Evolutionary conservation across 2,797 vertebrate species (phyloP).

Genomic region (Siniperca undulata): DNA sequence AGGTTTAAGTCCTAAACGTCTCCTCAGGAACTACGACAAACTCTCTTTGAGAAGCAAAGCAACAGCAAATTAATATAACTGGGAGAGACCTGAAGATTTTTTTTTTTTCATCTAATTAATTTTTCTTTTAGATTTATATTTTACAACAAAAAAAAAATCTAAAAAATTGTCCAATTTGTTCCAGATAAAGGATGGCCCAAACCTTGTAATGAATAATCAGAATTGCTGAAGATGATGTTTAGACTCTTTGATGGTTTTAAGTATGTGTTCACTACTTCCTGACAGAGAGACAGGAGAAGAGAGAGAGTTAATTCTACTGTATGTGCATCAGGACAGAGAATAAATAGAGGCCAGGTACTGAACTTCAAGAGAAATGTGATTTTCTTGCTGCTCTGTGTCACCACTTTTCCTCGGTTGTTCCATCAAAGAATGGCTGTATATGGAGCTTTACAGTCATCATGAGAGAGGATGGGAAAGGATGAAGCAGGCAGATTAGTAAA

Average conservation of each 20-base stretch:
- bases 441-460: neutral
- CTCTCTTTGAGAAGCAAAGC: neutral
- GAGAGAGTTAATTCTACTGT: neutral
- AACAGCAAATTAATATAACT: neutral
- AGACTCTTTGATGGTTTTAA: neutral
- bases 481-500: conserved; percentile 37
- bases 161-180: neutral
- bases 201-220: neutral
- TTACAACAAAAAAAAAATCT: neutral
- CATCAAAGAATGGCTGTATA: neutral
- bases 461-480: neutral
- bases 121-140: neutral
- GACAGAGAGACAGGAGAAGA: conserved; percentile 1
- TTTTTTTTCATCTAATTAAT: neutral
- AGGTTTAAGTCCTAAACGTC: neutral
- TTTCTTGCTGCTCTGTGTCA: conserved; percentile 5
- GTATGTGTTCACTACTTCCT: neutral
- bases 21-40: neutral
- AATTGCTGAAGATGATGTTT: neutral
- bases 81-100: neutral
- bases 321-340: neutral
- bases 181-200: neutral
- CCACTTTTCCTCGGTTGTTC: neutral
- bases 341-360: neutral
- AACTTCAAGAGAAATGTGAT: neutral